Percentiles rank a stretch among this genome's conserved stretches.
Conservation (phyloP, 2,797 vertebrate genomes). For the Poecilia wingei region DNA sequence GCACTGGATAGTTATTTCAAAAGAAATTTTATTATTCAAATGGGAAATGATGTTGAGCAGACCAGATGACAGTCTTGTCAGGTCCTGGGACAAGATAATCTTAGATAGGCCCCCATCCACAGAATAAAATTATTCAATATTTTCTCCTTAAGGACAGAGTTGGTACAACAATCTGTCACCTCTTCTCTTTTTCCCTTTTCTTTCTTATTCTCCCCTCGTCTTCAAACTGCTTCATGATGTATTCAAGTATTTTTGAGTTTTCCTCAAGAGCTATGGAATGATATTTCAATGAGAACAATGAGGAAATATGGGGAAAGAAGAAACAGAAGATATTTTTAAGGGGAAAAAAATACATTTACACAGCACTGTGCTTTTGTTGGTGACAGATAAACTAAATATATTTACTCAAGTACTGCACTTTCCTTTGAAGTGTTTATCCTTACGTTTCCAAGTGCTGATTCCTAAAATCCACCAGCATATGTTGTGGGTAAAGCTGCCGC, state of each 20-base stretch:
- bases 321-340: neutral
- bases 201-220: neutral
- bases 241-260: neutral
- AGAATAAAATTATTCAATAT: neutral
- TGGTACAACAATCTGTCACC: neutral
- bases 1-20: neutral
- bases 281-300: neutral
- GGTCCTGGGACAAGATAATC: neutral
- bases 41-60: neutral
- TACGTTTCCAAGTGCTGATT: neutral
- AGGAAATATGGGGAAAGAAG: neutral
- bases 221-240: neutral
- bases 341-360: neutral
- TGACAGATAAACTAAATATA: neutral
- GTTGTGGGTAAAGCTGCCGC: neutral
- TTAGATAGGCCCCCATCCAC: neutral
- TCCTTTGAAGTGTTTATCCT: neutral
- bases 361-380: neutral
- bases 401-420: neutral
- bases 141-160: neutral
- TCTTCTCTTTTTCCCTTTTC: neutral
- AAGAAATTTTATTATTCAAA: neutral
- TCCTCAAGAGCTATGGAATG: neutral
- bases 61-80: neutral
- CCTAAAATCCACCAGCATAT: neutral